phyloP scores from a whole-genome alignment of 2,113 vertebrate species.

The Petromus typicus region DNA sequence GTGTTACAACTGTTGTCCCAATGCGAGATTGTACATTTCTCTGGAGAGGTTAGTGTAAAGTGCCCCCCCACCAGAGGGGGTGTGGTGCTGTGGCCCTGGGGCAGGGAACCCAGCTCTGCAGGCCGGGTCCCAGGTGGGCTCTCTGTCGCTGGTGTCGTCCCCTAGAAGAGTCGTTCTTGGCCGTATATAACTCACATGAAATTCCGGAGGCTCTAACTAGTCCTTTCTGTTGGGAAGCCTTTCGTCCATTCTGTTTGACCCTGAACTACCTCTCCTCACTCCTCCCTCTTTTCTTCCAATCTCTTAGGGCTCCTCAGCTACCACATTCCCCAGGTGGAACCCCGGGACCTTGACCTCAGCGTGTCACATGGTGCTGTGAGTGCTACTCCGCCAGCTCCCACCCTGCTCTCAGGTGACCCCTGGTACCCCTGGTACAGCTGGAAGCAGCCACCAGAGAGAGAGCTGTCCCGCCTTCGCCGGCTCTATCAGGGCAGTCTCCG shows the following conservation, averaged over 20 bases:
- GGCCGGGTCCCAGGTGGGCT: background rate
- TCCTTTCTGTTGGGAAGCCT: background rate
- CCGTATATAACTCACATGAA: no score
- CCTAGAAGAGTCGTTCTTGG: background rate
- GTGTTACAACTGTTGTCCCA: background rate
- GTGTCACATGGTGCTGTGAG: conserved; percentile 91
- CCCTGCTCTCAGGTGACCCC: conserved; percentile 51
- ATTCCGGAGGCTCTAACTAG: no score
- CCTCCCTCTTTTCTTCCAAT: background rate
- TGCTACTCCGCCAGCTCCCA: conserved; percentile 85
- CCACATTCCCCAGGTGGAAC: conserved; percentile 86
- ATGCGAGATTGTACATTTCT: background rate
- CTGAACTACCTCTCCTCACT: background rate
- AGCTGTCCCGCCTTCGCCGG: conserved; percentile 88
- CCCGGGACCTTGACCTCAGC: conserved; percentile 87
- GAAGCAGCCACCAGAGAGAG: conserved; percentile 85
- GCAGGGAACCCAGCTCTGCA: background rate
- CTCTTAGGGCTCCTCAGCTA: conserved; percentile 89
- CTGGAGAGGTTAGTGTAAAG: background rate
- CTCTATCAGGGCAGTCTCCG: conserved; percentile 90
- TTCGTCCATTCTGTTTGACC: background rate
- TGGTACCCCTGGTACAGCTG: conserved; percentile 95
- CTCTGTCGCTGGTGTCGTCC: background rate
- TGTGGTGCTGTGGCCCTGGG: background rate
- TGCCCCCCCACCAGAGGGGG: background rate